Percentiles rank a stretch among this genome's conserved stretches.
phyloP scores from a whole-genome alignment of 1,140 invertebrate species.

The Pinna nobilis region DNA sequence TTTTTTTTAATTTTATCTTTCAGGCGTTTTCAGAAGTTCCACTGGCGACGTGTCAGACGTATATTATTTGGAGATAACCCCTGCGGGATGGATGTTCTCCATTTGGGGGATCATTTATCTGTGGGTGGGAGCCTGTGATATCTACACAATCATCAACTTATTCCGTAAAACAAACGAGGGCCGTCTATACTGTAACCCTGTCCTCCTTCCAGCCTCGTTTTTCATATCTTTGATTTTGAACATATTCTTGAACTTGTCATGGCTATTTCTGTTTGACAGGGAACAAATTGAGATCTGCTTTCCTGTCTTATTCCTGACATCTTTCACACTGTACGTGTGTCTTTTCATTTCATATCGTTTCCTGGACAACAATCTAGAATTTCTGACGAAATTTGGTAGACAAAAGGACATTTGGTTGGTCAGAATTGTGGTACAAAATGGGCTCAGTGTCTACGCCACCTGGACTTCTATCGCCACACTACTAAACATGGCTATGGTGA shows the following conservation, averaged over 20 bases:
- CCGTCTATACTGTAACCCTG: constrained; percentile 48
- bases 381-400: constrained; percentile 40
- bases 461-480: constrained; percentile 69
- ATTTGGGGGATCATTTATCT: constrained; percentile 70
- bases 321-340: constrained; percentile 57
- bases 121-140: constrained; percentile 64
- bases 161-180: constrained; percentile 53
- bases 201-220: constrained; percentile 50
- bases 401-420: constrained; percentile 62
- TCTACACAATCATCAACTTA: constrained; percentile 60
- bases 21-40: constrained; percentile 52
- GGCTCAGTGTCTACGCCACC: constrained; percentile 65
- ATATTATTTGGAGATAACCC: constrained; percentile 58
- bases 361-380: constrained; percentile 27
- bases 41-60: constrained; percentile 58
- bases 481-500: constrained; percentile 60
- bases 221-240: constrained; percentile 55
- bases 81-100: constrained; percentile 67
- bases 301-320: constrained; percentile 48
- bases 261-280: constrained; percentile 67
- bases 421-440: constrained; percentile 69
- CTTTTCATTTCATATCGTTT: constrained; percentile 51
- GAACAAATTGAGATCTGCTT: constrained; percentile 48
- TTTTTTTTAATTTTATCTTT: constrained; percentile 8
- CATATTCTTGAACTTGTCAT: constrained; percentile 59